Base-by-base conservation (phyloP, 2,797 vertebrate genomes). In the Sebastes dallii region DNA sequence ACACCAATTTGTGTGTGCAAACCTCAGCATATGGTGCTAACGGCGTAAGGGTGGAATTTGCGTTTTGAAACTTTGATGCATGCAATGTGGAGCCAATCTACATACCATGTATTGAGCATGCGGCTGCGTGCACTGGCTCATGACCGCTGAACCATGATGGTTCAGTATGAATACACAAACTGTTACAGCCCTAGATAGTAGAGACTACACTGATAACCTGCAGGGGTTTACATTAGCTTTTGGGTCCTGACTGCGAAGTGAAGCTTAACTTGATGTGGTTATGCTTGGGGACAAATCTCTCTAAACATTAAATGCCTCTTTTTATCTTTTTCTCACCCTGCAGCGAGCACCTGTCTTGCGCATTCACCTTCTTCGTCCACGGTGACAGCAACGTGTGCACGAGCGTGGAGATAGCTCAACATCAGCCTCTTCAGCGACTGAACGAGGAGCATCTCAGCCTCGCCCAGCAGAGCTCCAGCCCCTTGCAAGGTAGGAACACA, bases 351-450 rank as follows among this genome's bases (percentile, higher is more conserved):
- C 93, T 99, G 91, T 99, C 99, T 84, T 99, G 99, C 89, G 97
- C 98, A 2, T 99, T 99, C 95, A 98, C 97, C 90, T 99, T 99
- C 95, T 99, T 99, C 89, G 96, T 99, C 79, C 99, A 99, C 1
- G 99, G 98, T 62, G 99, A 99, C 89, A 99, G 98, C 95, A 99
- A 99, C 5, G 98, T 99, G 94, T 99, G 98, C 95, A 99, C 99
- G 73, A 99, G 99, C 9, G 99, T 99, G 96, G 96, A 97, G 92
- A 97, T 99, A 72, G 98, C 97, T 88, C 97, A 97, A 87, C 97
- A 97, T 89, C 97, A 98, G 81, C 97, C 98, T 64, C 96, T 99
- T 27, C 99, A 99, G 92, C 96, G 97, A 88, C 96, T 99, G 77
- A 96, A 96, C 7, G 98, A 99, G 91, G 98, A 99, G 77, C 98